These are phyloP conservation scores for Siniperca knerii DNA, from an alignment of 2,113 vertebrate genomes.

Conservation along the genomic window DNA sequence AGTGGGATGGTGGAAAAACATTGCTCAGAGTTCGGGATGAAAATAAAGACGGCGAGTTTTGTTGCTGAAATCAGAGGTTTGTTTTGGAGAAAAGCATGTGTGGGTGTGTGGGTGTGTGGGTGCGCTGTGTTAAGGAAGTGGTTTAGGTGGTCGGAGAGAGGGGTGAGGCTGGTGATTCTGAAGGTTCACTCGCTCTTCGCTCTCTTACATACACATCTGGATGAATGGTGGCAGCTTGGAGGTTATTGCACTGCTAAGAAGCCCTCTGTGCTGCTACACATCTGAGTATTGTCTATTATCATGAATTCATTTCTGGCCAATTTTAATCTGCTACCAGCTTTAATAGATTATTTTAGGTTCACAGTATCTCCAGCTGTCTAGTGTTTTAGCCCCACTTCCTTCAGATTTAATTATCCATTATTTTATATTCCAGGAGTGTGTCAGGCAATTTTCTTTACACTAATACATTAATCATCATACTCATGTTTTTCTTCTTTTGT, in stretches of 20 bases:
- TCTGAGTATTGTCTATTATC: background rate
- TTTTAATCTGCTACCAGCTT: background rate
- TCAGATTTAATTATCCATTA: background rate
- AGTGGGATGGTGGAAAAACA: constrained; percentile 6
- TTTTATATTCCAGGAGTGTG: background rate
- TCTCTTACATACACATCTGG: background rate
- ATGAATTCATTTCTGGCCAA: background rate
- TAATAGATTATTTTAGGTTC: background rate
- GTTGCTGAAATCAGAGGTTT: constrained; percentile 24
- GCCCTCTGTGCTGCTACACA: background rate
- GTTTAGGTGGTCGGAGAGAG: background rate
- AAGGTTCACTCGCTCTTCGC: background rate
- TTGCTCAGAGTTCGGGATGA: background rate
- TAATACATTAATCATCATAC: background rate
- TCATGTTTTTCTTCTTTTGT: background rate
- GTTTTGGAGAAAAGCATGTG: constrained; percentile 31
- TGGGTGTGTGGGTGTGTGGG: background rate
- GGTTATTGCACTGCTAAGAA: background rate
- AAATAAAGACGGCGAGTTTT: background rate
- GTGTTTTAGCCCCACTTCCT: background rate
- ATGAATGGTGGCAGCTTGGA: background rate
- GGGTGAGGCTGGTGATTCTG: background rate
- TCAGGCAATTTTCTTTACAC: background rate
- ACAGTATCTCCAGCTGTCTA: accelerated
- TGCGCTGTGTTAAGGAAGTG: constrained; percentile 21